A percentile compares a stretch with the other conserved stretches of the same genome.
Conservation (phyloP, 2,888 invertebrate genomes). For the Melieria crassipennis region DNA sequence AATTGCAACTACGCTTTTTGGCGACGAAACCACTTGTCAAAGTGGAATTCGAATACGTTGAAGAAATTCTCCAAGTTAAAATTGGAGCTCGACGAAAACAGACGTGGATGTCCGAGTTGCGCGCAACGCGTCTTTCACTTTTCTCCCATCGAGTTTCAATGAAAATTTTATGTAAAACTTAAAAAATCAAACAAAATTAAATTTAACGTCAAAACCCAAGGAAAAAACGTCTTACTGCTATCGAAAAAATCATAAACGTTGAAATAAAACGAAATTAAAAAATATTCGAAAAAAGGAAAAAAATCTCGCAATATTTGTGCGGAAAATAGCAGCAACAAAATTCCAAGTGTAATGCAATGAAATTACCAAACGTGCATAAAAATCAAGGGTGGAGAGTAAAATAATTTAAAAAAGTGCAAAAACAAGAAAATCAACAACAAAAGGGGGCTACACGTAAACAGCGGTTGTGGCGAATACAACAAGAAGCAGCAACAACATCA, state of each 20-base stretch:
- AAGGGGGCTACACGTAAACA: slow-evolving; percentile 23
- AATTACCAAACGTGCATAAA: slow-evolving; percentile 24
- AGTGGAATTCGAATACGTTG: slow-evolving; percentile 9
- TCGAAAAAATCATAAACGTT: slow-evolving; percentile 3
- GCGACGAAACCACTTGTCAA: slow-evolving; percentile 30
- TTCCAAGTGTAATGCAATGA: slow-evolving; percentile 20
- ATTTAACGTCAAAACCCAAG: not conserved
- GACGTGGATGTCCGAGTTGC: slow-evolving; percentile 29
- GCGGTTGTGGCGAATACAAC: not conserved
- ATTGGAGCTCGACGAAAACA: slow-evolving; percentile 42
- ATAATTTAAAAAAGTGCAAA: slow-evolving; percentile 20
- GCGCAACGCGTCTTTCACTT: not conserved
- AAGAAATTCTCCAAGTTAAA: slow-evolving; percentile 34
- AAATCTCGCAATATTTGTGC: not conserved
- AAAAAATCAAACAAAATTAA: not conserved
- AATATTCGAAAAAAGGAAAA: slow-evolving; percentile 18
- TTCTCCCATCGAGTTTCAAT: slow-evolving; percentile 12
- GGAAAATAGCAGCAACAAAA: slow-evolving; percentile 8
- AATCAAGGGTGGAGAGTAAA: slow-evolving; percentile 14
- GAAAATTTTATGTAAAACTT: slow-evolving; percentile 1
- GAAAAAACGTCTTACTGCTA: slow-evolving; percentile 11
- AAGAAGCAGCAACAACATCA: slow-evolving; percentile 3
- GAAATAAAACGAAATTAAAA: slow-evolving; percentile 2
- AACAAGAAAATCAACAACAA: not conserved
- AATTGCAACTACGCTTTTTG: too few relatives aligned